Evolutionary conservation across 2,113 vertebrate species (phyloP), one percentile per base, ranked within the genome.

Genomic region (Apeltes quadracus): DNA sequence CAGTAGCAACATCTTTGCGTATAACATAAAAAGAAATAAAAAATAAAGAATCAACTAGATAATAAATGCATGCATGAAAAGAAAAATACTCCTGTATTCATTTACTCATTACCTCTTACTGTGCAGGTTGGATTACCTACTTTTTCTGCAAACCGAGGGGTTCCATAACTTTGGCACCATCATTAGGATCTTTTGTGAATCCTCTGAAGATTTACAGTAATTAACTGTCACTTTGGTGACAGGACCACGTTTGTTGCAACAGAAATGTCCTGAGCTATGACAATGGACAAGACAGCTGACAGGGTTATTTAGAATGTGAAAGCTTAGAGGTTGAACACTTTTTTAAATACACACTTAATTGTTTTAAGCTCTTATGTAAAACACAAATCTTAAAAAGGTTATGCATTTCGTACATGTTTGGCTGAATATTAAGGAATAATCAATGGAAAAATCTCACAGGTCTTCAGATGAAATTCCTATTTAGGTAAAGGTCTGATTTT

Each of bases 11-110:
- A 71, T 84, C 81, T 89, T 74, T 83, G 84, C 82, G 80, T 70
- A 88, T 81, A 79, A 81, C 72, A 82, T 82, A 46, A 82, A 82
- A 61, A 80, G 36, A 70, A 64, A 59, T 66, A 80, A 62, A 79
- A 84, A 65, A 75, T 50, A 9, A 61, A 72, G 23, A n/a, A 23
- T 48, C 5, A 20, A 80, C 29, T 66, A 76, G 61, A 66, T 79
- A 90, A 89, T 91, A 89, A 88, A 91, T 84, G 64, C 83, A 86
- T 87, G 67, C 80, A 90, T 75, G 41, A 88, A 91, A 89, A 76
- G 2, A 72, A 66, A 61, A 16, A 1, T 27, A 5, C 12, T 51
- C 12, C 15, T 84, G 51, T 82, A 18, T 63, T 76, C 20, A 10
- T 70, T 86, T 13, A 32, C 0, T 61, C 13, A 57, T 11, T 57